Evolutionary conservation across 2,888 invertebrate genomes (phyloP), one percentile per base, ranked within the genome.

Genomic region (Keiferia lycopersicella): DNA sequence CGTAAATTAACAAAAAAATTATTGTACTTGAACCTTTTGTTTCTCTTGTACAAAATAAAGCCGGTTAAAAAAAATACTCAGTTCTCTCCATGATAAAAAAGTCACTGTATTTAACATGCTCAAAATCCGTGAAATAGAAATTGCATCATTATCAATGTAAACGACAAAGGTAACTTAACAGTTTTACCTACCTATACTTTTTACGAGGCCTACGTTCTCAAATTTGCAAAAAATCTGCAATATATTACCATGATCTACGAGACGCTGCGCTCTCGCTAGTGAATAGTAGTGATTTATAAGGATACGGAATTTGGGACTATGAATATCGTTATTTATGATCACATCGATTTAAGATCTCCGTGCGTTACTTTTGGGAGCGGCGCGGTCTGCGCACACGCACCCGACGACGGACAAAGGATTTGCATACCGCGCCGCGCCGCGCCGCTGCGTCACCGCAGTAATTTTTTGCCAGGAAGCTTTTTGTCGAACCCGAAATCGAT

Each of bases 341-440:
- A 68, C 69, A 66, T 64, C 63, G 70, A 66, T 70, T 69, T 65
- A n/a, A 53, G 34, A 34, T n/a, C 45, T n/a, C n/a, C 45, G 16
- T 45, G 45, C n/a, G 45, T 34, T 34, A 34, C 34, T 30, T 12
- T 14, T 14, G 3, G 45, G 6, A 8, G 6, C 16, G 16, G 45
- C 16, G 11, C n/a, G 16, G 22, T 22, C 20, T 18, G 50, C 50
- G 51, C 51, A 22, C 51, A 22, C 51, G 51, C 51, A 53, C 26
- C 56, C 56, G 26, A 26, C 51, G 26, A 11, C 64, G 22, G 67
- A 75, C 77, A 75, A 75, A 72, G 71, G 71, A 77, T 77, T 77
- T 77, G 77, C 77, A 76, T 77, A 77, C 73, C 70, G n/a, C n/a
- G n/a, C 65, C 67, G 67, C 63, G 64, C 45, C 61, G 64, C n/a